Conservation (phyloP, 2,888 invertebrate genomes). For the Sarcophaga carnaria region DNA sequence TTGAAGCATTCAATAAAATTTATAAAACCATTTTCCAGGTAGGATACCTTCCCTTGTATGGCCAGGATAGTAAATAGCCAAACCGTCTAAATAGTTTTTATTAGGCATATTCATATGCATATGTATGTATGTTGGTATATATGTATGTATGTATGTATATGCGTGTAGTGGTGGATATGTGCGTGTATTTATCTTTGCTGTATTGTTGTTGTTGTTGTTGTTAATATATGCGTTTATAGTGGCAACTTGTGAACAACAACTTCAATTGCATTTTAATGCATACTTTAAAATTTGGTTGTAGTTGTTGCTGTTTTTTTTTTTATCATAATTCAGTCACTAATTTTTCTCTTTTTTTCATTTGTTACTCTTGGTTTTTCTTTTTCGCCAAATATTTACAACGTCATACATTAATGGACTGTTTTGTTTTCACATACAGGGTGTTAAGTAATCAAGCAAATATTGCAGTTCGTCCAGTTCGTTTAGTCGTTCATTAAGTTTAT, state of each 20-base stretch:
- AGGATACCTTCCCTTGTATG: background rate
- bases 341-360: background rate
- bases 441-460: background rate
- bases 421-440: background rate
- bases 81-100: too few relatives aligned
- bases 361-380: conserved; percentile 7
- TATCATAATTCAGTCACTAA: conserved; percentile 10
- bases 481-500: background rate
- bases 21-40: too few relatives aligned
- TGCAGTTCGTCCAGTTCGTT: background rate
- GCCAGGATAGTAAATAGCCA: background rate
- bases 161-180: background rate
- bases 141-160: too few relatives aligned
- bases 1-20: too few relatives aligned
- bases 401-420: background rate
- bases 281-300: background rate
- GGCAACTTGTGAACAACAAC: conserved; percentile 68
- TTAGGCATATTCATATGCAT: too few relatives aligned
- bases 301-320: conserved; percentile 16
- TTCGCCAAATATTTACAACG: conserved; percentile 38
- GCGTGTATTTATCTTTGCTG: background rate
- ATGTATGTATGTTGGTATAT: too few relatives aligned
- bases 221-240: conserved; percentile 56
- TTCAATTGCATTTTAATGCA: conserved; percentile 62
- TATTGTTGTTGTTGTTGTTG: background rate